Evolutionary conservation across 1,140 invertebrate genomes (phyloP), one percentile per base, ranked within the genome.

Genomic region (silkworm (Bombyx mori)): DNA sequence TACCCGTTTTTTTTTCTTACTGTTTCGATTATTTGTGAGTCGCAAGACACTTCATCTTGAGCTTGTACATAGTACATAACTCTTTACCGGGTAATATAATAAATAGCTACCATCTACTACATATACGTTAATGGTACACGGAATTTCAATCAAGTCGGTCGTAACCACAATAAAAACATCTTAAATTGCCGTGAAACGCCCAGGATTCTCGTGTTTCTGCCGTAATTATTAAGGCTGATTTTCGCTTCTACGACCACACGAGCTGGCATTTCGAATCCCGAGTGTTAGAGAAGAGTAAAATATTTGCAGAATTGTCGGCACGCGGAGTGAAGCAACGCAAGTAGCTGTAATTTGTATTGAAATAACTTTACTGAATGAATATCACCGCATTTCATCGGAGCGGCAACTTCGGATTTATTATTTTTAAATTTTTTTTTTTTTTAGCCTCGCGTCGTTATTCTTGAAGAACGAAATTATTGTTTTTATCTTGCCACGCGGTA

Each of bases 291-390:
- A 74, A 66, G 71, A 73, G 77, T 77, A 77, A 82, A 83, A 71
- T 82, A 86, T 86, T 79, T 76, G 77, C 79, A 85, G 80, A 81
- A 86, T 86, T 77, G 82, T 79, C 78, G 83, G 83, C 77, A 78
- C 63, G 74, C 80, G 75, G 67, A 69, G 78, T 76, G 80, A 68
- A 75, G 71, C 81, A 77, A 77, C 62, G 75, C 79, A 86, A 86
- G 83, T 85, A 82, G 80, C 79, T 77, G 80, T 78, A 85, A 85
- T 86, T 85, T 86, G 82, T 85, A 85, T 85, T 81, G 79, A 80
- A 87, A 87, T 87, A 87, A 81, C 80, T 76, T 78, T 77, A 72
- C 71, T 80, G 84, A 80, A 82, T 82, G 82, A 63, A 72, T 81
- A 85, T 86, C 78, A 78, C 77, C 77, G 78, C 82, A 79, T 87